A percentile compares a stretch with the other conserved stretches of the same genome.
phyloP scores from a whole-genome alignment of 2,797 vertebrate genomes.

The Balearica regulorum region DNA sequence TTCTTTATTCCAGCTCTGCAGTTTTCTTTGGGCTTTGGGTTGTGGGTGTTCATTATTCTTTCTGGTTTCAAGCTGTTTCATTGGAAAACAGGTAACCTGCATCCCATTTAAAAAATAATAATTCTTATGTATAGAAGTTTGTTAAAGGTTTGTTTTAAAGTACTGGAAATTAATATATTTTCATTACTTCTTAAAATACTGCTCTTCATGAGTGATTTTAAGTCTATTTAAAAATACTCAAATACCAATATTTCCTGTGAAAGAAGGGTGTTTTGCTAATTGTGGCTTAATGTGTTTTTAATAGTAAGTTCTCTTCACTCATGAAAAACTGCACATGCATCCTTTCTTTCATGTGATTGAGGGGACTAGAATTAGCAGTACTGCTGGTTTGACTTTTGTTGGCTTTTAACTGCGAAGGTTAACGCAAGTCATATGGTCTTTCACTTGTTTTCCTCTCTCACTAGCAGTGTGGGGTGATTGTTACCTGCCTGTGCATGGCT shows the following conservation, averaged over 20 bases:
- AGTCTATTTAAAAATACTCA: not conserved
- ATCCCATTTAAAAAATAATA: not conserved
- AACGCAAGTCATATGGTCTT: too few relatives aligned
- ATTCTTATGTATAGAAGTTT: not conserved
- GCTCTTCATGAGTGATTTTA: not conserved
- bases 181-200: not conserved
- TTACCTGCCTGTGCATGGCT: not conserved
- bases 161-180: not conserved
- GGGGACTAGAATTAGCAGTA: not conserved
- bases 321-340: rapidly evolving
- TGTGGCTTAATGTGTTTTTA: not conserved
- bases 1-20: not conserved
- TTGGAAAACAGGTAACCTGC: not conserved
- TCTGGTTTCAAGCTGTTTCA: not conserved
- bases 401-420: not conserved
- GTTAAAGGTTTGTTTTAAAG: not conserved
- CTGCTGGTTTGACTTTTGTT: not conserved
- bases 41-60: not conserved
- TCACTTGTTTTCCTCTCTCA: not conserved
- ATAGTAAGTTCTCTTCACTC: not conserved
- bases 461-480: not conserved
- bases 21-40: not conserved
- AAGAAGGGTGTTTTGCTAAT: not conserved
- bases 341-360: not conserved
- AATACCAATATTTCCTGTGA: not conserved